These are phyloP conservation scores for Leptopilina drosophilae DNA, from an alignment of 2,888 invertebrate species.

Conservation along the genomic window DNA sequence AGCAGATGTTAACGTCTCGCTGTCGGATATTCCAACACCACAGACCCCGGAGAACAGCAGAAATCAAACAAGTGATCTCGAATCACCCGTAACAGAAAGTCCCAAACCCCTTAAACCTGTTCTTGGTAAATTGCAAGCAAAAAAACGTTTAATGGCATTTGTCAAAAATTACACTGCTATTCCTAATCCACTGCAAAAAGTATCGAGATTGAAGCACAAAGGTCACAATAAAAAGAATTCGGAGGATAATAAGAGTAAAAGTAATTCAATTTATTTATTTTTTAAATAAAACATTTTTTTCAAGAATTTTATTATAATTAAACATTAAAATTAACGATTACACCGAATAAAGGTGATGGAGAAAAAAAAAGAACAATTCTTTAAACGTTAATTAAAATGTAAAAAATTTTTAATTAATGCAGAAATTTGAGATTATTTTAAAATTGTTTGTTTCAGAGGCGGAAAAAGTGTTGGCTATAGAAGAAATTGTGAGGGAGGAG, in stretches of 20 bases:
- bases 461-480: conserved; percentile 73
- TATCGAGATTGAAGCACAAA: conserved; percentile 61
- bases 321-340: no score
- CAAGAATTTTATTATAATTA: no score
- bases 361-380: no score
- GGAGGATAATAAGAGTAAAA: conserved; percentile 53
- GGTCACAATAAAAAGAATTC: conserved; percentile 40
- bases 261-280: conserved; percentile 51
- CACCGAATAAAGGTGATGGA: no score
- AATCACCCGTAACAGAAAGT: conserved; percentile 65
- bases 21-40: conserved; percentile 54
- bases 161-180: conserved; percentile 69
- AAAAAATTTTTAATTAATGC: no score
- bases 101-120: conserved; percentile 72
- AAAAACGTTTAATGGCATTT: conserved; percentile 75
- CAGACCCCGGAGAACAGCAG: conserved; percentile 55
- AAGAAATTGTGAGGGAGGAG: conserved; percentile 74
- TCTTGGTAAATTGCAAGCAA: conserved; percentile 74
- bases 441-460: conserved; percentile 54
- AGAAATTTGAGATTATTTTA: background rate
- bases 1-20: conserved; percentile 38
- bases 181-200: conserved; percentile 65
- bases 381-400: no score
- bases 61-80: conserved; percentile 56
- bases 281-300: conserved; percentile 17